Evolutionary conservation across 2,888 invertebrate species (phyloP).

Genomic region (Lithodes maja): DNA sequence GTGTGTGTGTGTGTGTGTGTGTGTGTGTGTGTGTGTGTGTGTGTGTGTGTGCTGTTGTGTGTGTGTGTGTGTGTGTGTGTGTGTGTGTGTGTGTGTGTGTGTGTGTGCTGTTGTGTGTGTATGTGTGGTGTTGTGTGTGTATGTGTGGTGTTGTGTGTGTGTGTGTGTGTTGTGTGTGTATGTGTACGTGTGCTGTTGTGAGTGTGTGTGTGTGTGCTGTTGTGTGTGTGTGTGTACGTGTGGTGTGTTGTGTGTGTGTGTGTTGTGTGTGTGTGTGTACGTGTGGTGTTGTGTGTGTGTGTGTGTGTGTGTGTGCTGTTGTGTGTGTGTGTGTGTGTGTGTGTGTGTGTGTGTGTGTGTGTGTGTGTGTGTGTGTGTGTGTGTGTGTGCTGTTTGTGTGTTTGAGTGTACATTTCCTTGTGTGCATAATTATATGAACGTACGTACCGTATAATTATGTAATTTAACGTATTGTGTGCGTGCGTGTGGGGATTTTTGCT

Average conservation of each 20-base stretch:
- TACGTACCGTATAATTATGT: no score
- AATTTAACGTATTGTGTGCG: no score
- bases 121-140: neutral
- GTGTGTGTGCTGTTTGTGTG: neutral
- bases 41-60: neutral
- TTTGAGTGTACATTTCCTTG: neutral
- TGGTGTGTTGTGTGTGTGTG: no score
- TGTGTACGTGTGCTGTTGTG: neutral
- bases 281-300: neutral
- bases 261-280: neutral
- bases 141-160: neutral
- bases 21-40: neutral
- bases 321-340: neutral
- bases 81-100: constrained; percentile 1
- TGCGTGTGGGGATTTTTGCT: no score
- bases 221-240: neutral
- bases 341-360: neutral
- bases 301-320: neutral
- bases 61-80: neutral
- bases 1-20: neutral
- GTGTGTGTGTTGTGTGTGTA: neutral
- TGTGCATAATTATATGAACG: no score
- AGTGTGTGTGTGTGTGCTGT: neutral
- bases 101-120: neutral
- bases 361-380: neutral